A percentile compares a stretch with the other conserved stretches of the same genome.
phyloP scores from a whole-genome alignment of 2,888 invertebrate genomes.

The Idaea biselata region DNA sequence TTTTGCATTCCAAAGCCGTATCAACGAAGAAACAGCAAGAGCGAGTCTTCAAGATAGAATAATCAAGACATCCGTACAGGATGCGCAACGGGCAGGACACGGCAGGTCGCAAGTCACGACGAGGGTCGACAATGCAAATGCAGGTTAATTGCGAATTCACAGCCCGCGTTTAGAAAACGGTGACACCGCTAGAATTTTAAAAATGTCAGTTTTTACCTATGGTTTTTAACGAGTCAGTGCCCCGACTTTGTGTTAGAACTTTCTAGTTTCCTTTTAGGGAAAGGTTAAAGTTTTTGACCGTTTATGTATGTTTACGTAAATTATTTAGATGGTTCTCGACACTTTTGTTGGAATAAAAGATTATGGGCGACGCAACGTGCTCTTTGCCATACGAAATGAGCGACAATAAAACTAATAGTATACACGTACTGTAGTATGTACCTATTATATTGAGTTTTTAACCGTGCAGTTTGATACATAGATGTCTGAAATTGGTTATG shows the following conservation, averaged over 20 bases:
- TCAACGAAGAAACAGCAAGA: not conserved
- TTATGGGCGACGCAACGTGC: not conserved
- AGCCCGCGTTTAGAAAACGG: conserved; percentile 59
- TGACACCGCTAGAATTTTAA: conserved; percentile 58
- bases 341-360: not conserved
- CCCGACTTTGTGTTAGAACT: not conserved
- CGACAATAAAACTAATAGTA: not conserved
- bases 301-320: not conserved
- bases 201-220: conserved; percentile 24
- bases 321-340: not conserved
- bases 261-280: conserved; percentile 1
- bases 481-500: no score
- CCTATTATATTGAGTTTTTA: no score
- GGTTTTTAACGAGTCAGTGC: conserved; percentile 16
- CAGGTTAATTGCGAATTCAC: conserved; percentile 71
- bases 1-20: not conserved
- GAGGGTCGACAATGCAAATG: conserved; percentile 60
- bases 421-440: not conserved
- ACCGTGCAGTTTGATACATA: no score
- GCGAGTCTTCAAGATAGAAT: not conserved
- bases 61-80: conserved; percentile 6
- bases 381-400: not conserved
- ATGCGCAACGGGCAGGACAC: conserved; percentile 21
- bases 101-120: conserved; percentile 35
- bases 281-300: not conserved